phyloP scores from a whole-genome alignment of 2,797 vertebrate species.

The Crenuchus spilurus region DNA sequence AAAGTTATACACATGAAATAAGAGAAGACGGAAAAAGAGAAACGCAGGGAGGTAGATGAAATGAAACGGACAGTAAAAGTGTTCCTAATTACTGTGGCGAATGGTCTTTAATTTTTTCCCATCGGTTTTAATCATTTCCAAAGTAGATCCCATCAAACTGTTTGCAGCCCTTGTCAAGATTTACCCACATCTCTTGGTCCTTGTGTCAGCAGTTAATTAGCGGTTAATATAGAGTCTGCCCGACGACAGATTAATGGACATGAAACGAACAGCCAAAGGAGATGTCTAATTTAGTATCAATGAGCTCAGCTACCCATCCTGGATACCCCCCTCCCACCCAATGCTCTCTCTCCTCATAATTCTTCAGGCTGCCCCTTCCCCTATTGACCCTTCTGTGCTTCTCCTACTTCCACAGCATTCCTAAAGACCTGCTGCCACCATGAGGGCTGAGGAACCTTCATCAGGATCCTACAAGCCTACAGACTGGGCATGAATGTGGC shows the following conservation, averaged over 20 bases:
- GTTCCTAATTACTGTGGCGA: slow-evolving; percentile 54
- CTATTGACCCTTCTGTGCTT: slow-evolving; percentile 32
- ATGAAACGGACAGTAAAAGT: slow-evolving; percentile 32
- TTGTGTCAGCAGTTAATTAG: slow-evolving; percentile 77
- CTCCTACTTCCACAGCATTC: slow-evolving; percentile 49
- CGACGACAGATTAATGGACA: slow-evolving; percentile 71
- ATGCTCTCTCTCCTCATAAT: slow-evolving; percentile 11
- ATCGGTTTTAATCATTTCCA: slow-evolving; percentile 67
- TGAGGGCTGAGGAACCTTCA: slow-evolving; percentile 56
- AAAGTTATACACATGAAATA: slow-evolving; percentile 9
- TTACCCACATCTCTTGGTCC: slow-evolving; percentile 64
- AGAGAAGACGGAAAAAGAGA: not conserved
- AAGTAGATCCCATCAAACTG: slow-evolving; percentile 60
- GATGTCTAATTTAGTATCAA: slow-evolving; percentile 68
- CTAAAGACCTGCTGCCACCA: slow-evolving; percentile 70
- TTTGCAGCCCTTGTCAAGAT: slow-evolving; percentile 68
- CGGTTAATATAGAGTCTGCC: slow-evolving; percentile 69
- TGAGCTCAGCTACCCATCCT: slow-evolving; percentile 60
- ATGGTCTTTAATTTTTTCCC: slow-evolving; percentile 48
- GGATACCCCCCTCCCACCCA: not conserved
- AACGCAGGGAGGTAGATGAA: not conserved
- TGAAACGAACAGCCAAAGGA: slow-evolving; percentile 69
- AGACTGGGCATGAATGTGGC: not conserved
- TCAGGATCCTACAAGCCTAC: slow-evolving; percentile 6
- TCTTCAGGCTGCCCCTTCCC: slow-evolving; percentile 18